Conservation (phyloP, 2,888 invertebrate species). For the Andrena hattorfiana region DNA sequence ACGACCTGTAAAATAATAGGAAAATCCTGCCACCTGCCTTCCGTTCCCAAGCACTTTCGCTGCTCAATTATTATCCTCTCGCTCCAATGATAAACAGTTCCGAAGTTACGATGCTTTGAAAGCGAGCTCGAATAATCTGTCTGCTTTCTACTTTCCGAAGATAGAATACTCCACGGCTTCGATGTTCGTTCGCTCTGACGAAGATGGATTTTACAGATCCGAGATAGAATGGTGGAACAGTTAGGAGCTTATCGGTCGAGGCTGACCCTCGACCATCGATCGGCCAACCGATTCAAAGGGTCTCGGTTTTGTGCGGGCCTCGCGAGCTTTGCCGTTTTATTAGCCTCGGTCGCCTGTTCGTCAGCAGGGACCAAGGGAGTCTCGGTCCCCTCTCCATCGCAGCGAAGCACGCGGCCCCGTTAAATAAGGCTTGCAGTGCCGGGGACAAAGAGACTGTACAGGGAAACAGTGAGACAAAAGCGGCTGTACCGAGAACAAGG, state of each 20-base stretch:
- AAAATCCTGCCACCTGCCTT: no score
- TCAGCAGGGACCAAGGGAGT: slow-evolving; percentile 16
- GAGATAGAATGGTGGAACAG: no score
- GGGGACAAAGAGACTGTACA: slow-evolving; percentile 16
- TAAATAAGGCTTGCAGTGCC: slow-evolving; percentile 20
- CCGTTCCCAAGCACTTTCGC: no score
- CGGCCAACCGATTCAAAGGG: neutral
- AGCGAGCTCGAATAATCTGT: no score
- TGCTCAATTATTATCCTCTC: no score
- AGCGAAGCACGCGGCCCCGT: slow-evolving; percentile 38
- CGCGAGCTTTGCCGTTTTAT: slow-evolving; percentile 33
- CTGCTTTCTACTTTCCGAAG: no score
- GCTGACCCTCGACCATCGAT: slow-evolving; percentile 16
- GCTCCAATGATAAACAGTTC: no score
- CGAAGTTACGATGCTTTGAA: no score
- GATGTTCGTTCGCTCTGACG: no score
- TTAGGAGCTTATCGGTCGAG: neutral
- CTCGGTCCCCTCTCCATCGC: slow-evolving; percentile 46
- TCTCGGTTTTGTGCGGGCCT: slow-evolving; percentile 46
- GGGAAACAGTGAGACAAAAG: slow-evolving; percentile 25
- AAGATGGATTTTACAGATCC: no score
- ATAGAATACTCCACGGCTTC: no score
- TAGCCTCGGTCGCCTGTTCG: slow-evolving; percentile 23
- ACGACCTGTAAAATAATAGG: no score
- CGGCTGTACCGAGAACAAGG: neutral